Conservation (phyloP, 30 jellyfish, hydroid and myxozoan species). For the Euphysa ruthae region DNA sequence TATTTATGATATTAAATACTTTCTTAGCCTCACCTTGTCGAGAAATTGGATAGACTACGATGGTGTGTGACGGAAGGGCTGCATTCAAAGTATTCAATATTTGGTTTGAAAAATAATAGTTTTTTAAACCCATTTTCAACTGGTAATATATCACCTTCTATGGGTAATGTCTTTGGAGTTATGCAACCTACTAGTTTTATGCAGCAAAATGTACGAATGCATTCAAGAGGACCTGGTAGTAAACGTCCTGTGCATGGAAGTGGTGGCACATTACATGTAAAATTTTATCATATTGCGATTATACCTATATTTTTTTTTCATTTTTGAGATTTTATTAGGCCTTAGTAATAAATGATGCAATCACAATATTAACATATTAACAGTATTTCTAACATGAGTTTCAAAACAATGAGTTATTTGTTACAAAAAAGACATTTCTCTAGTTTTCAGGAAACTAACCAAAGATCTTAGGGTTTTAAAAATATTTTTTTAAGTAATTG, state of each 20-base stretch:
- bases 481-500: too few relatives aligned
- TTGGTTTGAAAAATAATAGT: constrained; percentile 47
- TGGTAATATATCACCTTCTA: constrained; percentile 40
- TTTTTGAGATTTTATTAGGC: too few relatives aligned
- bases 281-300: too few relatives aligned
- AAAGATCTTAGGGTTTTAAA: too few relatives aligned
- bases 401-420: too few relatives aligned
- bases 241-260: constrained; percentile 78
- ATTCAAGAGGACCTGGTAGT: constrained; percentile 85
- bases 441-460: too few relatives aligned
- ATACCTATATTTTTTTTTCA: too few relatives aligned
- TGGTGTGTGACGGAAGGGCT: constrained; percentile 95
- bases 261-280: constrained; percentile 88
- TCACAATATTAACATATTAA: too few relatives aligned
- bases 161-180: constrained; percentile 51
- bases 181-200: constrained; percentile 42
- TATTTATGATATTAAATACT: neutral
- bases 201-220: constrained; percentile 20
- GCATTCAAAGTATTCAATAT: constrained; percentile 53
- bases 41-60: constrained; percentile 76
- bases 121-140: constrained; percentile 54
- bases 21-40: constrained; percentile 68
- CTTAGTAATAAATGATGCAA: too few relatives aligned
- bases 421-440: too few relatives aligned
- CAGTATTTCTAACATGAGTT: too few relatives aligned